A percentile compares a stretch with the other conserved stretches of the same genome.
These are phyloP conservation scores for Listronotus oregonensis DNA, from an alignment of 1,140 invertebrate genomes.

Conservation along the genomic window DNA sequence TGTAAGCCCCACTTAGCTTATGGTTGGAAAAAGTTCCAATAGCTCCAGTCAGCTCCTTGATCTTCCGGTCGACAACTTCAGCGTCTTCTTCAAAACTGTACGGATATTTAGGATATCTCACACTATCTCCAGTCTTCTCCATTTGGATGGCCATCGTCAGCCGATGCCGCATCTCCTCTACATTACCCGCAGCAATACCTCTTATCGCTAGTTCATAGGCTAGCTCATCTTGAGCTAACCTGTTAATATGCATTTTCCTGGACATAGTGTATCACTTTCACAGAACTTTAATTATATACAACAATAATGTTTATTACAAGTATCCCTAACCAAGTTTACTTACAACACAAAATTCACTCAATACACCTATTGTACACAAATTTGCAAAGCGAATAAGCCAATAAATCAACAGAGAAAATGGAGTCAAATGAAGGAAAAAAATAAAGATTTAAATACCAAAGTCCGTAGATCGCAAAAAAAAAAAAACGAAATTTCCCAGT, in stretches of 20 bases:
- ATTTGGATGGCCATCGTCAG: slow-evolving; percentile 16
- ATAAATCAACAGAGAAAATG: too few species aligned
- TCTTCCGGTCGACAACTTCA: background rate
- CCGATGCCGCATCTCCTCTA: slow-evolving; percentile 22
- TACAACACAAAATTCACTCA: too few species aligned
- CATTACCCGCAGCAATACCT: slow-evolving; percentile 15
- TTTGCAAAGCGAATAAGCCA: too few species aligned
- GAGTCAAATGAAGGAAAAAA: too few species aligned
- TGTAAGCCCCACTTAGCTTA: background rate
- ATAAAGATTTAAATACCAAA: too few species aligned
- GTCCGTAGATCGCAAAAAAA: too few species aligned
- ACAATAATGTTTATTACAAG: too few species aligned
- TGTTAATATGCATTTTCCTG: slow-evolving; percentile 20
- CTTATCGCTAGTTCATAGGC: slow-evolving; percentile 19
- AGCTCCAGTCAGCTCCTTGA: background rate
- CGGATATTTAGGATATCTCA: slow-evolving; percentile 16
- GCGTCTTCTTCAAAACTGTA: slow-evolving; percentile 20
- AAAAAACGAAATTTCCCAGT: too few species aligned
- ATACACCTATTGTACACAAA: too few species aligned
- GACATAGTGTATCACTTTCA: slow-evolving; percentile 10
- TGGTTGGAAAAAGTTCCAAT: background rate
- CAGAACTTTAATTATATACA: too few species aligned
- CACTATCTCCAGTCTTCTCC: slow-evolving; percentile 26
- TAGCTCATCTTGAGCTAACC: slow-evolving; percentile 21
- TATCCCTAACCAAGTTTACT: too few species aligned